Evolutionary conservation across 1,140 invertebrate species (phyloP).

Genomic region (Aradophagus sp.): DNA sequence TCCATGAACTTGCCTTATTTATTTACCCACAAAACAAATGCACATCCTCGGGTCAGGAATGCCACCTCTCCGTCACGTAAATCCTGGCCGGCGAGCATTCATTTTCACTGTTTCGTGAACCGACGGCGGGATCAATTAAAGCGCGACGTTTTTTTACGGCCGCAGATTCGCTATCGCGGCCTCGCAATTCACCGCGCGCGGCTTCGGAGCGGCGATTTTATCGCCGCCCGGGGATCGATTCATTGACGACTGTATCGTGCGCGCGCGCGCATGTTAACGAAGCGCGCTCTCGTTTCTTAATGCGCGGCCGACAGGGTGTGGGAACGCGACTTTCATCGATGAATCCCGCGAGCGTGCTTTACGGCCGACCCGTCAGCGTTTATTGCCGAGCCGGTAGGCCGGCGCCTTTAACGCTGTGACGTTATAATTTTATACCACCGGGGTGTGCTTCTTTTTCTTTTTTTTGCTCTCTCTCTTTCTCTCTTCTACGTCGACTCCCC

Average conservation of each 20-base stretch:
- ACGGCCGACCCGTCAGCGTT: constrained; percentile 30
- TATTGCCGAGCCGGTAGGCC: constrained; percentile 20
- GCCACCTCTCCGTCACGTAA: no score
- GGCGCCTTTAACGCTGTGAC: no score
- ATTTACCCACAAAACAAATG: no score
- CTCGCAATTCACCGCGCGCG: constrained; percentile 44
- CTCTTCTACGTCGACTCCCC: no score
- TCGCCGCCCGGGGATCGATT: constrained; percentile 41
- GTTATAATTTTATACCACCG: no score
- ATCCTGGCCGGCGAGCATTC: no score
- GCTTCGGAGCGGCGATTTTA: constrained; percentile 29
- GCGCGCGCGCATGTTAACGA: constrained; percentile 52
- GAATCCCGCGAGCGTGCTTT: constrained; percentile 13
- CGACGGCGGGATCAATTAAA: constrained; percentile 45
- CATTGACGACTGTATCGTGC: constrained; percentile 49
- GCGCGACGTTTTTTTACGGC: constrained; percentile 40
- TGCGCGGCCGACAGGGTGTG: constrained; percentile 45
- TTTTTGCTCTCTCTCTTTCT: no score
- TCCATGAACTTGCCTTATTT: no score
- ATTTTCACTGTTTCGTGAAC: no score
- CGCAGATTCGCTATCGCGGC: constrained; percentile 44
- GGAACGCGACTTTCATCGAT: constrained; percentile 44
- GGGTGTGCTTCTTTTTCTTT: no score
- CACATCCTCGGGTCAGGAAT: no score
- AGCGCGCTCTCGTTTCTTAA: constrained; percentile 44